These are phyloP conservation scores for Clupea harengus DNA, from an alignment of 2,113 vertebrate species.

Conservation along the genomic window DNA sequence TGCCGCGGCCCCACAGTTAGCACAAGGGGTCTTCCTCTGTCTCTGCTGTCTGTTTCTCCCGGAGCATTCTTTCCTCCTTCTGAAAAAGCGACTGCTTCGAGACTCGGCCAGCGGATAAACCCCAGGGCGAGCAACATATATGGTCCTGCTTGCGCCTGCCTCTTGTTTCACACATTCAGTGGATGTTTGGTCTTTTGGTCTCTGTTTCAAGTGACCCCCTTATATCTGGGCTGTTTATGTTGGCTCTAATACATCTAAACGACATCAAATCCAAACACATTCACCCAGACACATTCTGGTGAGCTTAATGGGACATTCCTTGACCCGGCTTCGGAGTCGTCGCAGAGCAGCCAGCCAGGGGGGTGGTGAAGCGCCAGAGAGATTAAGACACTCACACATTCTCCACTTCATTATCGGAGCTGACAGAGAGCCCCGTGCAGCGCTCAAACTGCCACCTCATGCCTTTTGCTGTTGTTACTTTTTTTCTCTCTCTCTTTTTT, in stretches of 20 bases:
- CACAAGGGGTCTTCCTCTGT: constrained; percentile 67
- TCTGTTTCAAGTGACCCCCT: constrained; percentile 35
- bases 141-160: constrained; percentile 12
- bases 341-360: background rate
- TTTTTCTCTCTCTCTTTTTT: background rate
- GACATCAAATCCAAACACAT: constrained; percentile 67
- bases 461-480: background rate
- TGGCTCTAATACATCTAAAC: constrained; percentile 65
- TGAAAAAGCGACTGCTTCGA: background rate
- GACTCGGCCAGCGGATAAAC: background rate
- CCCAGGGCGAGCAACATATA: background rate
- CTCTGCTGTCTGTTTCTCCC: constrained; percentile 24
- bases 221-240: constrained; percentile 59
- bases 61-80: background rate
- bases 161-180: constrained; percentile 33
- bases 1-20: constrained; percentile 79
- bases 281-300: constrained; percentile 61
- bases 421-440: background rate
- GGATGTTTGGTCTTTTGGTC: constrained; percentile 42
- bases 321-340: background rate
- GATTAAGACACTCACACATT: background rate
- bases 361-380: background rate
- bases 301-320: constrained; percentile 61
- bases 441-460: background rate
- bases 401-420: background rate